Conservation (phyloP, 1,140 invertebrate genomes). For the Orchestia grillus region DNA sequence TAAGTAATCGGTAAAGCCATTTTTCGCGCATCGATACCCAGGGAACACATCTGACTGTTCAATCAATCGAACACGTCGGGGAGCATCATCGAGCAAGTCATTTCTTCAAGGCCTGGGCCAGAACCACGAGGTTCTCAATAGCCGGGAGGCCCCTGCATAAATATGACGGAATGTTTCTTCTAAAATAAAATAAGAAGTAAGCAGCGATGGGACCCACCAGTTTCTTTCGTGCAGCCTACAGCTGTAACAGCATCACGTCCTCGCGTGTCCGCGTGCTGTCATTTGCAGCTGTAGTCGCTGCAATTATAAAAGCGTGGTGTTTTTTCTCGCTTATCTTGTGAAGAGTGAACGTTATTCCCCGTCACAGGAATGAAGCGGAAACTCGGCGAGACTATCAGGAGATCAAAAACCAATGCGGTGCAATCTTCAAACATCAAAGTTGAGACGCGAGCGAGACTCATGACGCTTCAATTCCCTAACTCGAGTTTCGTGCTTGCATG, state of each 20-base stretch:
- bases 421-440: neutral
- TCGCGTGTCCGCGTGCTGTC: neutral
- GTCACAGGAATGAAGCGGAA: neutral
- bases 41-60: neutral
- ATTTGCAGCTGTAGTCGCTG: neutral
- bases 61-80: conserved; percentile 26
- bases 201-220: neutral
- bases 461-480: neutral
- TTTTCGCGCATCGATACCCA: neutral
- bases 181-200: neutral
- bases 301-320: neutral
- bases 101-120: neutral
- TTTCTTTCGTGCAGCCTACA: neutral
- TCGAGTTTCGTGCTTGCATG: neutral
- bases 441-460: neutral
- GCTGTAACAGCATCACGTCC: neutral
- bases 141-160: neutral
- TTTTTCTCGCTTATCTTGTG: neutral
- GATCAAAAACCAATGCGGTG: neutral
- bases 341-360: neutral
- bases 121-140: neutral
- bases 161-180: neutral
- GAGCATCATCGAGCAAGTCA: conserved; percentile 15
- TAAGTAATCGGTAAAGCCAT: neutral
- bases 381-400: neutral